Conservation (phyloP, 2,888 invertebrate species). For the Polydrusus tereticollis region DNA sequence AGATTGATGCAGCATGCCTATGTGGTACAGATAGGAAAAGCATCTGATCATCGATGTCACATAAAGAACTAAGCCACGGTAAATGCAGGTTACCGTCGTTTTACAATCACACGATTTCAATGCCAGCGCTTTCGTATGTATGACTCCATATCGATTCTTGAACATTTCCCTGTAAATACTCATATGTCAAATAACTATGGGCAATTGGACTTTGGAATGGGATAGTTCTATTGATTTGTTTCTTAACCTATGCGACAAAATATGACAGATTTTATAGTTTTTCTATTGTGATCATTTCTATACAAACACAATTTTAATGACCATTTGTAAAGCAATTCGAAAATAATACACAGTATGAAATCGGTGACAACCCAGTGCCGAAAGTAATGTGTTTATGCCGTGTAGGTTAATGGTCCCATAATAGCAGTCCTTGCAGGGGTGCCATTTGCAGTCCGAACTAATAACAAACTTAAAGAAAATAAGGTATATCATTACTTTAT, state of each 20-base stretch:
- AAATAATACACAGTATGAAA: neutral
- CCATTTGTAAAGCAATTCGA: neutral
- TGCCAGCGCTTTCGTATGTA: slow-evolving; percentile 52
- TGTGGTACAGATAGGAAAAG: slow-evolving; percentile 33
- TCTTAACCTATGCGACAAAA: neutral
- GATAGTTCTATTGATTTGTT: neutral
- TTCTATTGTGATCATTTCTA: too few species aligned
- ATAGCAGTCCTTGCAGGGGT: neutral
- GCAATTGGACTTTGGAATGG: neutral
- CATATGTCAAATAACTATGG: neutral
- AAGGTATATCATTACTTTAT: neutral
- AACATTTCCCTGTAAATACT: slow-evolving; percentile 32
- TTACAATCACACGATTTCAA: slow-evolving; percentile 55
- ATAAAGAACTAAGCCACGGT: slow-evolving; percentile 51
- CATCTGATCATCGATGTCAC: slow-evolving; percentile 44
- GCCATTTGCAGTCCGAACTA: neutral
- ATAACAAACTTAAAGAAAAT: neutral
- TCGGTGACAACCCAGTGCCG: neutral
- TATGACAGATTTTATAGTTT: neutral
- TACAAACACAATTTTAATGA: too few species aligned
- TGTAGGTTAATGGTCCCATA: too few species aligned
- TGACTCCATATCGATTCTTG: slow-evolving; percentile 34
- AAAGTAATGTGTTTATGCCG: too few species aligned
- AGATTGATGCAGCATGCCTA: slow-evolving; percentile 33
- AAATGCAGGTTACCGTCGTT: slow-evolving; percentile 55